Percentiles rank a stretch among this genome's conserved stretches.
These are phyloP conservation scores for Potorous gilbertii DNA, from an alignment of 2,797 vertebrate species.

Conservation along the genomic window DNA sequence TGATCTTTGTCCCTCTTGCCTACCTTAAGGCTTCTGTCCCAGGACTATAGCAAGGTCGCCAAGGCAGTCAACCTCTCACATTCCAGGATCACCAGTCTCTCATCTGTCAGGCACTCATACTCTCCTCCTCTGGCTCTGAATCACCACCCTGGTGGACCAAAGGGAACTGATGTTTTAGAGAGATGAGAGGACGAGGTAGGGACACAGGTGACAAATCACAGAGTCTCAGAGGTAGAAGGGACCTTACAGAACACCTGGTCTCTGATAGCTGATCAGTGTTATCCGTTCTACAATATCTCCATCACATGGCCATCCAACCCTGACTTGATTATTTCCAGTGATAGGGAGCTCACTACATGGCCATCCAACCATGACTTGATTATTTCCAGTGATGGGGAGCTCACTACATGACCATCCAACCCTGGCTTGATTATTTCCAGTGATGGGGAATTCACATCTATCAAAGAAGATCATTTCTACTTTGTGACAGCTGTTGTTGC, in stretches of 20 bases:
- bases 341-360: background rate
- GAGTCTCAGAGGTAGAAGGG: background rate
- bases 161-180: background rate
- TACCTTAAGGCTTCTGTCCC: background rate
- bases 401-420: background rate
- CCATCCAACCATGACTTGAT: no score
- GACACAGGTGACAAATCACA: background rate
- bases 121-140: background rate
- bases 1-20: background rate
- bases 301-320: background rate
- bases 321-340: background rate
- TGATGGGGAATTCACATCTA: background rate
- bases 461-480: background rate
- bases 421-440: no score
- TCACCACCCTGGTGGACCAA: background rate
- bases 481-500: background rate
- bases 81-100: background rate
- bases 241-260: background rate
- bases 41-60: background rate
- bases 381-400: background rate
- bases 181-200: background rate
- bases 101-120: background rate
- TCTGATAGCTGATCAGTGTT: background rate
- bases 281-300: background rate
- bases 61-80: background rate